phyloP scores from a whole-genome alignment of 2,797 vertebrate species.

The Aldrovandia affinis region DNA sequence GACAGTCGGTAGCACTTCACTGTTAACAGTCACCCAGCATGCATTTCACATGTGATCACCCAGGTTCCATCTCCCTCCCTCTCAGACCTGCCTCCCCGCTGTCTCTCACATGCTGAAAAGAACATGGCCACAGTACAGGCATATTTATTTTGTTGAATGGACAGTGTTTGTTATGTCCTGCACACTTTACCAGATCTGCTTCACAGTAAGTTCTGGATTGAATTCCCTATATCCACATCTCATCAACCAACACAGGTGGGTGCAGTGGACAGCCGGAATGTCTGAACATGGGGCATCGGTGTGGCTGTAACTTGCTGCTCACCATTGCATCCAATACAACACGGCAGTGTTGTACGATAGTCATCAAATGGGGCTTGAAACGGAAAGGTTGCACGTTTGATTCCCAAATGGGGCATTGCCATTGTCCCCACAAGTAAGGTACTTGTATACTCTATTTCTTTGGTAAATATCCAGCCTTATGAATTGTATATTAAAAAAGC shows the following conservation, averaged over 20 bases:
- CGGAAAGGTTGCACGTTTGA: too few relatives aligned
- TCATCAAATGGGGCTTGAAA: too few relatives aligned
- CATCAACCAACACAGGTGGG: neutral
- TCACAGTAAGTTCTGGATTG: neutral
- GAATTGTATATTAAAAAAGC: too few relatives aligned
- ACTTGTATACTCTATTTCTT: too few relatives aligned
- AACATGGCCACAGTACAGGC: neutral
- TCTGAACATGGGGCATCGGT: neutral
- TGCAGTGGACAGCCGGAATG: neutral
- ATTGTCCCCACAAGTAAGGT: too few relatives aligned
- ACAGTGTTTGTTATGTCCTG: neutral
- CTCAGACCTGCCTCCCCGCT: neutral
- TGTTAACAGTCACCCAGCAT: neutral
- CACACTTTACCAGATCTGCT: neutral
- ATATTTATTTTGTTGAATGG: neutral
- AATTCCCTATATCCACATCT: neutral
- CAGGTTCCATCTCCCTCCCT: neutral
- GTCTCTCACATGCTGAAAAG: neutral
- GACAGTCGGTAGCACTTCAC: neutral
- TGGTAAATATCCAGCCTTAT: too few relatives aligned
- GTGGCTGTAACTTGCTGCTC: neutral
- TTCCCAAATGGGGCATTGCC: too few relatives aligned
- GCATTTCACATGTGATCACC: neutral
- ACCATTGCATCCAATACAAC: neutral
- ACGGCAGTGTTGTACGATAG: neutral